Conservation (phyloP, 2,113 vertebrate species). For the Nipponia nippon region DNA sequence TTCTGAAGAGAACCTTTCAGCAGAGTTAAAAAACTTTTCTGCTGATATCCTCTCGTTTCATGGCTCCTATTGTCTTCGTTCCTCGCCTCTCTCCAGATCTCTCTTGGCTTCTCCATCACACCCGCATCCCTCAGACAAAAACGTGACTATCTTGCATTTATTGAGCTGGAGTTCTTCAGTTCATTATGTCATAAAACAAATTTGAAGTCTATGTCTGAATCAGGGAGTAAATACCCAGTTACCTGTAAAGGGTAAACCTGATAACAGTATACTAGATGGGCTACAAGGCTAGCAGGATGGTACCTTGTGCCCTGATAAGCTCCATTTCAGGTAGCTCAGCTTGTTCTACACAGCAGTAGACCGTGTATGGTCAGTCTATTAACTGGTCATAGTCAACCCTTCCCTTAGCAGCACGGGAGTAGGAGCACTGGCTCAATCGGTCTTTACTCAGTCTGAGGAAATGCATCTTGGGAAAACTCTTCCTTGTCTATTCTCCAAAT, state of each 20-base stretch:
- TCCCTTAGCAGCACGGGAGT: not conserved
- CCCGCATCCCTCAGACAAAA: not conserved
- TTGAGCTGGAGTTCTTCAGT: not conserved
- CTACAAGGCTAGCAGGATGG: not conserved
- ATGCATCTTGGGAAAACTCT: not conserved
- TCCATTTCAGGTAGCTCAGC: not conserved
- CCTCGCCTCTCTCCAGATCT: not conserved
- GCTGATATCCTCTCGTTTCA: not conserved
- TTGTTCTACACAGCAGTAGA: rapidly evolving
- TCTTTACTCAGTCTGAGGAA: not conserved
- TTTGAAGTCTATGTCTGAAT: not conserved
- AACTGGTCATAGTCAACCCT: not conserved
- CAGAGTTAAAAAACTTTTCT: not conserved
- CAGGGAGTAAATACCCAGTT: not conserved
- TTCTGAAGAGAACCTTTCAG: not conserved
- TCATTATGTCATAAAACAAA: not conserved
- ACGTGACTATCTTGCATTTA: not conserved
- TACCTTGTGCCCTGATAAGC: not conserved
- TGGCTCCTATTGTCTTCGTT: not conserved
- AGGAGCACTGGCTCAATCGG: rapidly evolving
- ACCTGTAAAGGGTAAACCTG: not conserved
- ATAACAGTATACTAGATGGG: not conserved
- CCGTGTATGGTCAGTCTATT: rapidly evolving
- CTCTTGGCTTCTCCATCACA: not conserved
- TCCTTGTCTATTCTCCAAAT: not conserved